Base-by-base conservation (phyloP, 2,797 vertebrate genomes). In the Myioborus melanocephalus region DNA sequence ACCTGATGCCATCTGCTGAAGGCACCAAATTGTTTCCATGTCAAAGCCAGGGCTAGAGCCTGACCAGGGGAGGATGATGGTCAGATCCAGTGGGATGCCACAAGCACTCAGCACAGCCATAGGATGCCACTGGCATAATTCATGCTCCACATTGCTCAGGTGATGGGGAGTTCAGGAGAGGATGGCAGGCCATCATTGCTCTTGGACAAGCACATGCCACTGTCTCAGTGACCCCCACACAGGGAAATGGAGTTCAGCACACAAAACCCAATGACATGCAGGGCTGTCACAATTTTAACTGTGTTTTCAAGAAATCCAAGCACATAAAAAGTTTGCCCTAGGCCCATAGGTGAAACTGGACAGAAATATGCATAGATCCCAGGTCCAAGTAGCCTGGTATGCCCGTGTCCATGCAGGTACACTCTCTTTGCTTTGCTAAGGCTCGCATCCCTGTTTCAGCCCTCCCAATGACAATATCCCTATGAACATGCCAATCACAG, bases 81-180 rank as follows among this genome's bases (percentile, higher is more conserved):
- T 66, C 16, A 5, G 35, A 63, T 21, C 35, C 35, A 26, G 27
- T 19, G 12, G 1, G 1, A n/a, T 61, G 69, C 35, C 76, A 80
- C 46, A 68, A 77, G 30, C 11, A 21, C 24, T 43, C 24, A 35
- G 46, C 23, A 71, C 34, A 80, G 11, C 30, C 2, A 0, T 8
- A 49, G 56, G 53, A 44, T 66, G 56, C 4, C 56, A 30, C 22
- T 0, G 3, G 44, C 23, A 56, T 26, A 55, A 35, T 39, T 50
- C 53, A 19, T 0, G 0, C 43, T 59, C 44, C n/a, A 44, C 52
- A 56, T 11, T 0, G 1, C 39, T 72, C 34, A 20, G 35, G 19
- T 20, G 35, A 46, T 1, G 1, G 10, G 50, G 15, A 90, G 35
- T 28, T 87, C 44, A 63, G 49, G 32, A 60, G 39, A 57, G 39